phyloP scores from a whole-genome alignment of 2,888 invertebrate genomes.

The Drosophila robusta region DNA sequence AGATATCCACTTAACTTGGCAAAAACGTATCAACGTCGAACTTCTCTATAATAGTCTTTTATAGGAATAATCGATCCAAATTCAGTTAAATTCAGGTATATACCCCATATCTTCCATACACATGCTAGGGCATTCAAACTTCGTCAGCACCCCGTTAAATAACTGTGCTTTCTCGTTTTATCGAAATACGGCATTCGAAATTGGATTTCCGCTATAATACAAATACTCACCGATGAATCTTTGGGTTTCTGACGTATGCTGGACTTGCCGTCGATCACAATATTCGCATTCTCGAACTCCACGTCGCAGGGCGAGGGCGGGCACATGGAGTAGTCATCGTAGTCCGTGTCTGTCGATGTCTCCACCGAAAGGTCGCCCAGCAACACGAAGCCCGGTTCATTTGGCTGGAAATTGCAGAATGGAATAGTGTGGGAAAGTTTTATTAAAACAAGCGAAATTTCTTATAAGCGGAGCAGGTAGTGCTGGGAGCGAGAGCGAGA shows the following conservation, averaged over 20 bases:
- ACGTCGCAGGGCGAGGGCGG: constrained; percentile 93
- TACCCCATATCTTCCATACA: background rate
- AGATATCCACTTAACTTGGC: no score
- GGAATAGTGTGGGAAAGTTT: constrained; percentile 15
- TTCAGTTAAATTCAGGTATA: no score
- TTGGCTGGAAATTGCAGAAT: constrained; percentile 85
- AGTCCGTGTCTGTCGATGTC: constrained; percentile 88
- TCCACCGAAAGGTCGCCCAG: constrained; percentile 87
- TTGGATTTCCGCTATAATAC: constrained; percentile 3
- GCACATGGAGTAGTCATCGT: constrained; percentile 87
- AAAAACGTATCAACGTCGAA: no score
- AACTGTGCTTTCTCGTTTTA: background rate
- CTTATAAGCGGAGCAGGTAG: constrained; percentile 1
- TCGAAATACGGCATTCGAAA: background rate
- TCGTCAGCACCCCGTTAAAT: background rate
- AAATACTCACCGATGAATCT: constrained; percentile 83
- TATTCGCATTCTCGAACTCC: constrained; percentile 93
- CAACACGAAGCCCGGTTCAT: constrained; percentile 88
- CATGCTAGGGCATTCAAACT: background rate
- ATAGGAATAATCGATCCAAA: no score
- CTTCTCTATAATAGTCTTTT: no score
- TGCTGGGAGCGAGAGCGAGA: background rate
- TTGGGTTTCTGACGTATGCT: constrained; percentile 89
- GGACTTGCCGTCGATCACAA: constrained; percentile 95
- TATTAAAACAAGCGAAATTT: constrained; percentile 34